Evolutionary conservation across 2,797 vertebrate species (phyloP), one percentile per base, ranked within the genome.

Genomic region (Melanotaenia maccullochi): DNA sequence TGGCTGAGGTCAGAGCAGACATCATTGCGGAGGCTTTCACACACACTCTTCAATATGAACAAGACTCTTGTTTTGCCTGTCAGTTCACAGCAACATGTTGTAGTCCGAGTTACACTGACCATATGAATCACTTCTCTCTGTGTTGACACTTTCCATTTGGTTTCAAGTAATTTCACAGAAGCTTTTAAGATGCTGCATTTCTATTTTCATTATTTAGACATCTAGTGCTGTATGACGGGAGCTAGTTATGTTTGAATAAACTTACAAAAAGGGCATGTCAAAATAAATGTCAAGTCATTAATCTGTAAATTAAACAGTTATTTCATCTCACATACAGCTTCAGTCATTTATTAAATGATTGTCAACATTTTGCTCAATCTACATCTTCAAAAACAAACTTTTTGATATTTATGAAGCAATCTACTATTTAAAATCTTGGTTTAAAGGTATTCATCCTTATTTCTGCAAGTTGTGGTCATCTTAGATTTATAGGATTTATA

Each of bases 1-100:
- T 82, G 81, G 68, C 14, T 1, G 60, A 1, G 57, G 60, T 60
- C 57, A 70, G 68, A 74, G 73, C 75, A 55, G 64, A 61, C 64
- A 65, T 82, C 74, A 65, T 70, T 58, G 20, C 28, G 35, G 73
- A 73, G 42, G 60, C 55, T 49, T 22, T 49, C 44, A 49, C 44
- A 49, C 16, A 18, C 44, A 22, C 44, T 49, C 16, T n/a, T 49
- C 44, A 49, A 49, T n/a, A 49, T 49, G 20, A 22, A 47, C 18
- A 5, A 9, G n/a, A 49, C 47, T 22, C 44, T 59, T 32, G 49
- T 55, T 63, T 20, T 36, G 25, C 52, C 55, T 36, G 54, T 61
- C 59, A 60, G 44, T 22, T 71, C 54, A 51, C 44, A 30, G 60
- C 42, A 62, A 3, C 2, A 9, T 32, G 25, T 18, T 36, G 52